Percentiles rank a stretch among this genome's conserved stretches.
These are phyloP conservation scores for Ornithorhynchus anatinus DNA, from an alignment of 2,113 vertebrate genomes.

Conservation along the genomic window DNA sequence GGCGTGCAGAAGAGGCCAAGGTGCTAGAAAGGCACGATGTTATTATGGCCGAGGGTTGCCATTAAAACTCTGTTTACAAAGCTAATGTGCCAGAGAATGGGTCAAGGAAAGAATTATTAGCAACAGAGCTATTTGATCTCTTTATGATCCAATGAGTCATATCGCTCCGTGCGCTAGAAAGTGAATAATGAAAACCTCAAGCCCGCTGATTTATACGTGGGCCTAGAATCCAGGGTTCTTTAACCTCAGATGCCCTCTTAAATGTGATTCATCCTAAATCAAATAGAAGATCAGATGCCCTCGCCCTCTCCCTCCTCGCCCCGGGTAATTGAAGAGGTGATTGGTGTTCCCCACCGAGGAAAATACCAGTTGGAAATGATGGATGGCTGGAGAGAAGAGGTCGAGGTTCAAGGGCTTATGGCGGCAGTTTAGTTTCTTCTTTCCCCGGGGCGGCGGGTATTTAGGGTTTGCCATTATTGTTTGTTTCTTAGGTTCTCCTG, in stretches of 20 bases:
- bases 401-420: slow-evolving; percentile 38
- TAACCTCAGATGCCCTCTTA: slow-evolving; percentile 74
- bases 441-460: neutral
- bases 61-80: slow-evolving; percentile 81
- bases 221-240: slow-evolving; percentile 70
- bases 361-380: slow-evolving; percentile 54
- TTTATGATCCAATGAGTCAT: slow-evolving; percentile 77
- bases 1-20: slow-evolving; percentile 42
- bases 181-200: slow-evolving; percentile 75
- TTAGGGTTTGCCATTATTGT: too few relatives aligned
- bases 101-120: slow-evolving; percentile 78
- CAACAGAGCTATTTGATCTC: slow-evolving; percentile 78
- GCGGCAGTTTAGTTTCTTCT: slow-evolving; percentile 30
- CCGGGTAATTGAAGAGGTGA: slow-evolving; percentile 66
- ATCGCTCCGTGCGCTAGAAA: slow-evolving; percentile 65
- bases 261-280: slow-evolving; percentile 73
- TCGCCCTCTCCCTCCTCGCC: slow-evolving; percentile 50
- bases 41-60: slow-evolving; percentile 73
- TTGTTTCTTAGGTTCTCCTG: too few relatives aligned
- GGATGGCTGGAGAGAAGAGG: slow-evolving; percentile 50
- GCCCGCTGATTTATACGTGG: slow-evolving; percentile 68
- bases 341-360: slow-evolving; percentile 55
- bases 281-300: slow-evolving; percentile 64
- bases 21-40: slow-evolving; percentile 68
- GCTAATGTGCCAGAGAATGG: slow-evolving; percentile 73